These are phyloP conservation scores for Xylota sylvarum DNA, from an alignment of 2,888 invertebrate genomes.

Conservation along the genomic window DNA sequence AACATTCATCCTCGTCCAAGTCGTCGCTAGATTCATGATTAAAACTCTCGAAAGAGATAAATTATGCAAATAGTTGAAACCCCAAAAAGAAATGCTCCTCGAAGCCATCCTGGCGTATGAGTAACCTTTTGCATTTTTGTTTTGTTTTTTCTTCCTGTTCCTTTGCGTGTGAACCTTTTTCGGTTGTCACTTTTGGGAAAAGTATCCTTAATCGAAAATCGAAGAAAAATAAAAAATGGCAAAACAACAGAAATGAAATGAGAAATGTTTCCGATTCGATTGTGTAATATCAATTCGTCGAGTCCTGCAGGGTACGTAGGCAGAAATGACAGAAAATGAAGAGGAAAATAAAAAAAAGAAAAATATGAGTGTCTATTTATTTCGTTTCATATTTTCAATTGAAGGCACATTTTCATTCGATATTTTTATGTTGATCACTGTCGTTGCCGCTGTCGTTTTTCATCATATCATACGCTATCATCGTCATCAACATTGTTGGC, in stretches of 20 bases:
- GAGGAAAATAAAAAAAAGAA: neutral
- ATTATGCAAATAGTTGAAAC: constrained; percentile 51
- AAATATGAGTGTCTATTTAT: constrained; percentile 11
- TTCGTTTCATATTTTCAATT: constrained; percentile 29
- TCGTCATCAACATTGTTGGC: constrained; percentile 5
- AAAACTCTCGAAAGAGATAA: constrained; percentile 48
- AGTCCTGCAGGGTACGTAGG: neutral
- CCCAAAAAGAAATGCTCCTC: neutral
- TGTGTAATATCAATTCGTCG: constrained; percentile 51
- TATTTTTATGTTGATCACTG: constrained; percentile 32
- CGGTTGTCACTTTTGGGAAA: neutral
- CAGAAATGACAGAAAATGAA: neutral
- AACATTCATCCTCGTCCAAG: constrained; percentile 33
- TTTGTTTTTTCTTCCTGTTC: constrained; percentile 3
- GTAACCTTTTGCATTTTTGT: constrained; percentile 11
- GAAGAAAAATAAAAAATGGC: neutral
- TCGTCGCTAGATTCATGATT: constrained; percentile 43
- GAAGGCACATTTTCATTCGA: constrained; percentile 27
- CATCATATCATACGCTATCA: constrained; percentile 23
- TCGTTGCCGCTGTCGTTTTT: constrained; percentile 16
- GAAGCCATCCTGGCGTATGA: constrained; percentile 13
- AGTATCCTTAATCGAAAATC: constrained; percentile 38
- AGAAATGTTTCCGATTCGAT: constrained; percentile 40
- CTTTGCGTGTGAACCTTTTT: constrained; percentile 14
- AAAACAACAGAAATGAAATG: constrained; percentile 8